A percentile compares a stretch with the other conserved stretches of the same genome.
These are phyloP conservation scores for Lasiurus cinereus DNA, from an alignment of 2,113 vertebrate genomes.

Conservation along the genomic window DNA sequence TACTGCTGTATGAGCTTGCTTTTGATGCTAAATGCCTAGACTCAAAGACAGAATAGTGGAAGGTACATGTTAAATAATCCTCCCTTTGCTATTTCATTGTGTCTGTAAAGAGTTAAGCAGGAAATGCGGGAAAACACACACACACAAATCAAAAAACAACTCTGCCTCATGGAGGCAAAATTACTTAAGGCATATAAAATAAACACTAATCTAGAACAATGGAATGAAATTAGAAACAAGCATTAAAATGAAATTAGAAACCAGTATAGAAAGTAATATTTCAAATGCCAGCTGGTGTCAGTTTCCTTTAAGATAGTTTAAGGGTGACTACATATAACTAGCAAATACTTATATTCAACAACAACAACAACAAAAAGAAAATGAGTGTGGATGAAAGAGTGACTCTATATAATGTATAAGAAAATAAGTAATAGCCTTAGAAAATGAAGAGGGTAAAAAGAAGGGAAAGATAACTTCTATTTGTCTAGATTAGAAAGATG, in stretches of 20 bases:
- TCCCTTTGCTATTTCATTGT: neutral
- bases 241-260: neutral
- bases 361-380: neutral
- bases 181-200: neutral
- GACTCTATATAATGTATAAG: neutral
- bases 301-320: constrained; percentile 14
- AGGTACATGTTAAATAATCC: neutral
- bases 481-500: neutral
- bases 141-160: neutral
- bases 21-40: neutral
- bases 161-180: neutral
- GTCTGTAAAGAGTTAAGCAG: constrained; percentile 14
- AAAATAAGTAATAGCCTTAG: neutral
- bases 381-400: neutral
- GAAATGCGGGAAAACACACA: neutral
- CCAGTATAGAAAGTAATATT: neutral
- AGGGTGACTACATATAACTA: neutral
- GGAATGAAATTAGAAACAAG: neutral
- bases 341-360: neutral
- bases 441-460: neutral
- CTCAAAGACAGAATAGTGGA: neutral
- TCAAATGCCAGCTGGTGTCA: neutral
- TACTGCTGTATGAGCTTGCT: neutral
- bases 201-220: neutral
- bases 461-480: neutral